Conservation (phyloP, 1,140 invertebrate genomes). For the Pinna nobilis region DNA sequence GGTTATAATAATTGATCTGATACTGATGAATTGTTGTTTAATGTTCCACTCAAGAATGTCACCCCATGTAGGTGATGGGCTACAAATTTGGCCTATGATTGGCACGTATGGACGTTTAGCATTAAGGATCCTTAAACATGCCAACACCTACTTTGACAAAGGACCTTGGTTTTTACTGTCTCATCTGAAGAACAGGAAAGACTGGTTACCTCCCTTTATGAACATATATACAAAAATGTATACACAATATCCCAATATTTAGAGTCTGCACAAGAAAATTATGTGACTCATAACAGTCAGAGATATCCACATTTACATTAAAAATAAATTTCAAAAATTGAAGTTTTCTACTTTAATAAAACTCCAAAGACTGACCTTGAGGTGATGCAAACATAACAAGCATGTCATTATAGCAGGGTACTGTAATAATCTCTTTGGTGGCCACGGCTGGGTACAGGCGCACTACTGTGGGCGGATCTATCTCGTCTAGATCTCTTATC, state of each 20-base stretch:
- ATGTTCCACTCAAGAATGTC: background rate
- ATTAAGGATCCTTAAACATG: no score
- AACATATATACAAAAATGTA: background rate
- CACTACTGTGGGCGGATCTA: background rate
- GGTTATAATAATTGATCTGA: background rate
- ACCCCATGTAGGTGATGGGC: background rate
- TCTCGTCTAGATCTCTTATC: no score
- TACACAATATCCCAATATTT: background rate
- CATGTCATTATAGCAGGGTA: constrained; percentile 7
- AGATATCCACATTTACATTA: background rate
- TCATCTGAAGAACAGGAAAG: no score
- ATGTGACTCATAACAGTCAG: no score
- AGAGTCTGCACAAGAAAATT: background rate
- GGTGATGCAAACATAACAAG: constrained; percentile 8
- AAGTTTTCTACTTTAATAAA: no score
- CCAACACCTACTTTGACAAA: no score
- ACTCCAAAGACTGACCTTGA: background rate
- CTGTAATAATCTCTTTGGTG: background rate
- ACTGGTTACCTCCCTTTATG: background rate
- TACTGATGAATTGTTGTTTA: background rate
- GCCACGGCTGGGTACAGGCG: background rate
- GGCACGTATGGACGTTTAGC: no score
- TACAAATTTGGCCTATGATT: background rate
- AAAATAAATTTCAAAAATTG: no score
- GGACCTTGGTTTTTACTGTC: no score